Conservation (phyloP, 2,113 vertebrate genomes). For the Pitta sordida region DNA sequence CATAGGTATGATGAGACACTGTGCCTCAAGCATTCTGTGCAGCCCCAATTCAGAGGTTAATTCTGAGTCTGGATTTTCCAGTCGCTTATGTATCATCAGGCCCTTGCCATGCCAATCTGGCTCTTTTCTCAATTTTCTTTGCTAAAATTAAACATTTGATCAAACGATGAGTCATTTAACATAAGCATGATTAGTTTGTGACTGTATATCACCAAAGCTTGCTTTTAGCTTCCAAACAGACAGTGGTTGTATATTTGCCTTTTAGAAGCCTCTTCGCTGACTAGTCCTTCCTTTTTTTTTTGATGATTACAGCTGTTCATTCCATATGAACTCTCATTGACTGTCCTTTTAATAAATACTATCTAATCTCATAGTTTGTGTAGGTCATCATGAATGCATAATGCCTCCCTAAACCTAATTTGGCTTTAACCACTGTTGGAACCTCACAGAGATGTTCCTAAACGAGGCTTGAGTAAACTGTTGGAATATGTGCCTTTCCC, state of each 20-base stretch:
- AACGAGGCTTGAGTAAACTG: not conserved
- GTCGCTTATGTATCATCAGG: slow-evolving; percentile 7
- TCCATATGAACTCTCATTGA: not conserved
- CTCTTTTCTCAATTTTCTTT: slow-evolving; percentile 35
- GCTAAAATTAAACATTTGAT: slow-evolving; percentile 53
- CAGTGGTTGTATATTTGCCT: not conserved
- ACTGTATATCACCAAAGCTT: not conserved
- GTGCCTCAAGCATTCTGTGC: not conserved
- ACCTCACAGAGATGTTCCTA: not conserved
- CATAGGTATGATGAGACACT: slow-evolving; percentile 1
- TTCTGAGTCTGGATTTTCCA: slow-evolving; percentile 33
- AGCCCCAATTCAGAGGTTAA: not conserved
- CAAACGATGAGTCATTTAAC: slow-evolving; percentile 25
- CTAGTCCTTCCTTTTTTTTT: not conserved
- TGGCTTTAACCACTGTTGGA: not conserved
- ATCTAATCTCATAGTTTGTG: not conserved
- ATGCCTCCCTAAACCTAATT: not conserved
- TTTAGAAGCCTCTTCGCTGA: not conserved
- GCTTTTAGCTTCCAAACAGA: slow-evolving; percentile 1
- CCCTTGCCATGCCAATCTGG: not conserved
- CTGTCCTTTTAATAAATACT: not conserved
- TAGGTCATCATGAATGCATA: not conserved
- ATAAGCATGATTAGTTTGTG: not conserved
- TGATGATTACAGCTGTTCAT: not conserved
- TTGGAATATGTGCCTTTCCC: not conserved